These are phyloP conservation scores for Nymphalis polychloros DNA, from an alignment of 2,888 invertebrate species.

Conservation along the genomic window DNA sequence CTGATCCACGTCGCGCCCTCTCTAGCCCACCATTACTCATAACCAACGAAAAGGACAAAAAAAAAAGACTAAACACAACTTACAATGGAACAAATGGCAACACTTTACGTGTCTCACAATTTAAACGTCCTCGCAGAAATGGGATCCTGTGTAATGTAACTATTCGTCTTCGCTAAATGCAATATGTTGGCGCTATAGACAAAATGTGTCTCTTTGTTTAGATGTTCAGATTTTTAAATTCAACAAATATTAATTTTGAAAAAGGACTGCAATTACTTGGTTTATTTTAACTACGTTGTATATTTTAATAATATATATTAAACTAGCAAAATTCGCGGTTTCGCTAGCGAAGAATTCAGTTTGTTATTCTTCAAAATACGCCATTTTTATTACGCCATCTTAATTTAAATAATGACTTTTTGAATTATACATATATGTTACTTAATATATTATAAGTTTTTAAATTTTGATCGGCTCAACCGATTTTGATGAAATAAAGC, in stretches of 20 bases:
- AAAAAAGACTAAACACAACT: conserved; percentile 71
- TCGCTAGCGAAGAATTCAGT: too few relatives aligned
- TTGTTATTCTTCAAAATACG: too few relatives aligned
- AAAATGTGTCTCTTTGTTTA: neutral
- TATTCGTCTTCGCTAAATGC: conserved; percentile 67
- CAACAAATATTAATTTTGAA: neutral
- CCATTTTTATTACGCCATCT: too few relatives aligned
- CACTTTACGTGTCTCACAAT: conserved; percentile 74
- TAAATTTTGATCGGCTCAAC: too few relatives aligned
- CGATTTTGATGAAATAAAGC: too few relatives aligned
- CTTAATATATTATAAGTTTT: too few relatives aligned
- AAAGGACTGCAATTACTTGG: too few relatives aligned
- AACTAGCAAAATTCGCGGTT: too few relatives aligned
- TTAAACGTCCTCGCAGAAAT: conserved; percentile 66
- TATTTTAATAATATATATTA: too few relatives aligned
- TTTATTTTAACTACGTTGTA: too few relatives aligned
- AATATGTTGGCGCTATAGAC: conserved; percentile 44
- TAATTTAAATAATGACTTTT: too few relatives aligned
- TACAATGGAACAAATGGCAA: conserved; percentile 70
- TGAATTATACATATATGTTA: too few relatives aligned
- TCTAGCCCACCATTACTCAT: conserved; percentile 67
- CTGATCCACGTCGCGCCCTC: conserved; percentile 57
- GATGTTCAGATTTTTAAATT: neutral
- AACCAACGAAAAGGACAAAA: conserved; percentile 60
- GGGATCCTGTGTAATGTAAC: conserved; percentile 68